Evolutionary conservation across 2,113 vertebrate species (phyloP), one percentile per base, ranked within the genome.

Genomic region (Picathartes gymnocephalus): DNA sequence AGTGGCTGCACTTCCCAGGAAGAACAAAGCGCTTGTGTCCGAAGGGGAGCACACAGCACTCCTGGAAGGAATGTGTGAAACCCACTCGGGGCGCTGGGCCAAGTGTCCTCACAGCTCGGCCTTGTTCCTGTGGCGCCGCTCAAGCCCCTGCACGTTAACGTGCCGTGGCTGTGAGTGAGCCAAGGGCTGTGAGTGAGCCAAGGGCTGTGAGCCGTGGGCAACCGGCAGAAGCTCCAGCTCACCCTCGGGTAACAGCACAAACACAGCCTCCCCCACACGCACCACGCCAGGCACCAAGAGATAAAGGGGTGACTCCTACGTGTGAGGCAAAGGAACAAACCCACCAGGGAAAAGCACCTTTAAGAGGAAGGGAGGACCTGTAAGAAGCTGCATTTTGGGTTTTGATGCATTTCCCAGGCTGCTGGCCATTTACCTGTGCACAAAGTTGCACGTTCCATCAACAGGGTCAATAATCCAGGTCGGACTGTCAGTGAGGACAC

Each of bases 401-500:
- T 74, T 81, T 27, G 14, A 45, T 12, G 10, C 35, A 39, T 39
- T 50, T 23, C 28, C 20, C 28, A 7, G 18, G 5, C 72, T 4
- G 6, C n/a, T 8, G 42, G 18, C 37, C 14, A 3, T 72, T 93
- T 96, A 99, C 98, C 98, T 98, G 97, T 99, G 98, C 93, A 99
- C 98, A 86, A 99, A 99, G 95, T 99, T 99, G 97, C 98, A 99
- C 35, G 98, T 99, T 84, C 98, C 98, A 47, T 99, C 98, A 65
- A 99, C 98, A 85, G 98, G 98, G 92, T 99, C 98, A 76, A 99
- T 99, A 53, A 99, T 99, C 98, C 98, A 99, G 44, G 98, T 99
- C 0, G 98, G 98, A 76, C 95, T 98, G 81, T 98, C 96, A 0
- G 98, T 98, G 60, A 99, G 98, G 80, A 98, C 89, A 33, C 98